A percentile compares a stretch with the other conserved stretches of the same genome.
Conservation (phyloP, 2,797 vertebrate genomes). For the Artibeus jamaicensis region DNA sequence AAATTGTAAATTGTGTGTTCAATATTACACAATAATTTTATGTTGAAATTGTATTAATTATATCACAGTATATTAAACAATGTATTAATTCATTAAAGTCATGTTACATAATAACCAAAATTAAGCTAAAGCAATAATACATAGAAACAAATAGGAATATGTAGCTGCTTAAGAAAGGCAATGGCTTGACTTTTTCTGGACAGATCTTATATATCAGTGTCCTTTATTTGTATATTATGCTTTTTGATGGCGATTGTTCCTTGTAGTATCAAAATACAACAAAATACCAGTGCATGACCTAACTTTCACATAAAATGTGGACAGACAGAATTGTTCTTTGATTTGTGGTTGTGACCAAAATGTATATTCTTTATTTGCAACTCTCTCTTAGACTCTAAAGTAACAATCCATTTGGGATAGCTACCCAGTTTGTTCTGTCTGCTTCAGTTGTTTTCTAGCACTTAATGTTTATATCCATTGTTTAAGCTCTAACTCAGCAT, state of each 20-base stretch:
- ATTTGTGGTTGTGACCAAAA: conserved; percentile 10
- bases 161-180: background rate
- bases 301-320: background rate
- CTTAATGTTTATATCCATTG: conserved; percentile 20
- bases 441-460: conserved; percentile 12
- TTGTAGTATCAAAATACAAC: conserved; percentile 23
- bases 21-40: background rate
- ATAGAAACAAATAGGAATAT: conserved; percentile 20
- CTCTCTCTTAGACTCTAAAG: background rate
- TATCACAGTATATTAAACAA: conserved; percentile 18
- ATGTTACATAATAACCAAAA: conserved; percentile 34
- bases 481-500: background rate
- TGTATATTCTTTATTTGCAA: conserved; percentile 41
- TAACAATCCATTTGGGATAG: background rate
- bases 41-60: background rate
- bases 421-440: background rate
- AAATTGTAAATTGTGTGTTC: background rate
- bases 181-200: background rate
- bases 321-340: background rate
- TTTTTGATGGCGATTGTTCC: background rate
- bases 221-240: background rate
- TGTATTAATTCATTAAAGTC: background rate
- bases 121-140: background rate
- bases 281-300: background rate
- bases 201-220: background rate